Evolutionary conservation across 2,888 invertebrate genomes (phyloP).

Genomic region (Morpho deidamia): DNA sequence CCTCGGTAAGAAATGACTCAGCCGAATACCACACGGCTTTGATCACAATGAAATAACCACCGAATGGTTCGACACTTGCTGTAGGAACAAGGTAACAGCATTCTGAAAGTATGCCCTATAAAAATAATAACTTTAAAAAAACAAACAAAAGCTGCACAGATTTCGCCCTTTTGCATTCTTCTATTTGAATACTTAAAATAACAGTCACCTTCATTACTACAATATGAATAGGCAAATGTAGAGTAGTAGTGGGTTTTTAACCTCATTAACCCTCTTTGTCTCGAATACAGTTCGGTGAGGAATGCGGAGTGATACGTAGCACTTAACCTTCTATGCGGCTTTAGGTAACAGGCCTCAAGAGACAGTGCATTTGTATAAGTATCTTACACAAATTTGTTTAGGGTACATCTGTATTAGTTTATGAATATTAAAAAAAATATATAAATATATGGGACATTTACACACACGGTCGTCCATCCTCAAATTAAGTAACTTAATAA

Average conservation of each 20-base stretch:
- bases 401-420: background rate
- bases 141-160: background rate
- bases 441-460: too few species aligned
- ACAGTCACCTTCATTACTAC: conserved; percentile 4
- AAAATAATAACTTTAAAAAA: background rate
- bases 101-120: background rate
- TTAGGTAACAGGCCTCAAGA: conserved; percentile 5
- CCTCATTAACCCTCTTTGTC: conserved; percentile 14
- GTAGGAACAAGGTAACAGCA: background rate
- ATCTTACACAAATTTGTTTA: too few species aligned
- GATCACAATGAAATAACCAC: background rate
- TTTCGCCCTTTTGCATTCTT: conserved; percentile 1
- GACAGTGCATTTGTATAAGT: conserved; percentile 7
- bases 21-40: too few species aligned
- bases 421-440: too few species aligned
- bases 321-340: conserved; percentile 15
- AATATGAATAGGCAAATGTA: conserved; percentile 9
- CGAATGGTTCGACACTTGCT: background rate
- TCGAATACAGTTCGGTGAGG: conserved; percentile 3
- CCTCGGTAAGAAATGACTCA: too few species aligned
- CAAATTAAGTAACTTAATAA: too few species aligned
- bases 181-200: conserved; percentile 1
- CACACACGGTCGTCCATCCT: too few species aligned
- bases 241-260: conserved; percentile 6
- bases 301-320: conserved; percentile 10